Base-by-base conservation (phyloP, 2,888 invertebrate genomes). In the Auanema sp. region DNA sequence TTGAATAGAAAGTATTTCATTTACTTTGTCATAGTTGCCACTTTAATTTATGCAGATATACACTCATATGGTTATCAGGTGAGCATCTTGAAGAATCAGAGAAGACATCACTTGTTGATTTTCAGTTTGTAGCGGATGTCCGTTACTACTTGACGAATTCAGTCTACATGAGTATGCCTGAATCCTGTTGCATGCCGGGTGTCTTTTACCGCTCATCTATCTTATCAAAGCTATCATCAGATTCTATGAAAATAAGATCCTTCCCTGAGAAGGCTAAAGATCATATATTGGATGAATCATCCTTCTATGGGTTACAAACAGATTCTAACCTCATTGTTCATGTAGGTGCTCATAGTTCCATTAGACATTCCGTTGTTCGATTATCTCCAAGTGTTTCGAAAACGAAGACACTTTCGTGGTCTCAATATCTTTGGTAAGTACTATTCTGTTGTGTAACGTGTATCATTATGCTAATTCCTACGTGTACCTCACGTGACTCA, bases 171-270 rank as follows among this genome's bases (percentile, higher is more conserved):
- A 67, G 72, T 2, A 57, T 49, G 57, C 66, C 72, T 6, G 78
- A 78, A 60, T 77, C 77, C 0, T 77, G 78, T 56, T 78, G 76
- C 52, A 78, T 76, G 40, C 78, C 70, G 10, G 77, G 71, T 18
- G 78, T 78, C 23, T 57, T 78, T 3, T 78, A 72, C 50, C 58
- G 75, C 23, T 23, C 33, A 6, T 21, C 56, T 41, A 47, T 56
- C 10, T 16, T 69, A 14, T 51, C 47, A 11, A n/a, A 47, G 44
- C 14, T 23, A 44, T 44, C 47, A 21, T 21, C 14, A 23, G 24
- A 25, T 50, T n/a, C 50, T 25, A 49, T n/a, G 14, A n/a, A 18
- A 24, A 56, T 14, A 40, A 23, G 21, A 6, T 50, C 47, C 10
- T 21, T 60, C 66, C 21, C 55, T 52, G 72, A 65, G 1, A 66